Base-by-base conservation (phyloP, 2,888 invertebrate genomes). In the Ramazzottius varieornatus region DNA sequence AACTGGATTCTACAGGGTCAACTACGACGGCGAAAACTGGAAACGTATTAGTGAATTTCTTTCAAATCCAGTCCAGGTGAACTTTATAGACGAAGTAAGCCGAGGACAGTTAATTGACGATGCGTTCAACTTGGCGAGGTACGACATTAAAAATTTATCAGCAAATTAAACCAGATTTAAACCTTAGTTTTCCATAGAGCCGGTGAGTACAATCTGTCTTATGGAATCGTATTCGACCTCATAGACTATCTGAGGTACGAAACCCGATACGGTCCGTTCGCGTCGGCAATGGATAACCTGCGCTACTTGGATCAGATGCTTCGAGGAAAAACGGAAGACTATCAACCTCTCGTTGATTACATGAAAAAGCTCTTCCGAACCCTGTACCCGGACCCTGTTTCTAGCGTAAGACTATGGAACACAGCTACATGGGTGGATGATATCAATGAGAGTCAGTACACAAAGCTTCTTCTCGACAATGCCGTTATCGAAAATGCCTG, bases 1-100 rank as follows among this genome's bases (percentile, higher is more conserved):
- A 1, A 46, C 67, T 20, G 73, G 73, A 24, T 72, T 71, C 66
- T 73, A 73, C 66, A 67, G 73, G 34, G 70, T 70, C n/a, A 71
- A 72, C 63, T 73, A 73, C 65, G 67, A 70, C 24, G 66, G 66
- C 24, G 65, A 68, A 2, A 67, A 68, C 46, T 70, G 66, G 66
- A 4, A 65, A 1, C 2, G 33, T n/a, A 29, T 66, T 24, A 34
- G n/a, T n/a, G n/a, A n/a, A n/a, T n/a, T n/a, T n/a, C n/a, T n/a
- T n/a, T n/a, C n/a, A n/a, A n/a, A n/a, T n/a, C n/a, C n/a, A n/a
- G n/a, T n/a, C n/a, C n/a, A n/a, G n/a, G n/a, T n/a, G n/a, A n/a
- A n/a, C n/a, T n/a, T n/a, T n/a, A n/a, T n/a, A n/a, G n/a, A n/a
- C n/a, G n/a, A n/a, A n/a, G 65, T 64, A 20, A 54, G 63, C 24